These are phyloP conservation scores for Diarsia rubi DNA, from an alignment of 2,888 invertebrate species.

Conservation along the genomic window DNA sequence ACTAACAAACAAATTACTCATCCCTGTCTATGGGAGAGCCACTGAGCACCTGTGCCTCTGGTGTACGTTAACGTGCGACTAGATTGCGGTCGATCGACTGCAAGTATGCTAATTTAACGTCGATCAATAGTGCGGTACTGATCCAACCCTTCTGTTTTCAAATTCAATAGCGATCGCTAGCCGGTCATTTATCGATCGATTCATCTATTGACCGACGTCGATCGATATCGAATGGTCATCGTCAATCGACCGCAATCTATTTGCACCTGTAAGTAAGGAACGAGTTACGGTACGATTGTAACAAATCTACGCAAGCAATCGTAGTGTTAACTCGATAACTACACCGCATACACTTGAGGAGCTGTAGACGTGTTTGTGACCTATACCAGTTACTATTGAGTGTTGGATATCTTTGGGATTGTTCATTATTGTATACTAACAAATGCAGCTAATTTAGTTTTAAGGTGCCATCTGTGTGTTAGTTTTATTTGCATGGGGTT, in stretches of 20 bases:
- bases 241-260: slow-evolving; percentile 21
- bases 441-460: slow-evolving; percentile 43
- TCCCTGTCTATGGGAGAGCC: slow-evolving; percentile 66
- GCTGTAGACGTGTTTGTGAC: slow-evolving; percentile 63
- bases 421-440: slow-evolving; percentile 27
- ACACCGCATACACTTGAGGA: slow-evolving; percentile 41
- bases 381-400: slow-evolving; percentile 50
- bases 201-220: not conserved
- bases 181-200: not conserved
- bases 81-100: slow-evolving; percentile 1
- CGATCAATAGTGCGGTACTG: not conserved
- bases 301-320: slow-evolving; percentile 8
- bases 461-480: slow-evolving; percentile 50
- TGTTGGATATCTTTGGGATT: slow-evolving; percentile 44
- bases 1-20: slow-evolving; percentile 63
- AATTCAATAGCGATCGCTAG: not conserved
- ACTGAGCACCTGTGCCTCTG: slow-evolving; percentile 55
- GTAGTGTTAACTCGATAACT: slow-evolving; percentile 33
- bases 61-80: slow-evolving; percentile 37
- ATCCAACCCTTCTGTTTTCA: not conserved
- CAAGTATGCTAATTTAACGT: not conserved
- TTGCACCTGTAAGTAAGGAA: slow-evolving; percentile 14
- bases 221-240: not conserved
- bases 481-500: slow-evolving; percentile 53
- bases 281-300: slow-evolving; percentile 35